Evolutionary conservation across 2,888 invertebrate genomes (phyloP).

Genomic region (Ormia ochracea): DNA sequence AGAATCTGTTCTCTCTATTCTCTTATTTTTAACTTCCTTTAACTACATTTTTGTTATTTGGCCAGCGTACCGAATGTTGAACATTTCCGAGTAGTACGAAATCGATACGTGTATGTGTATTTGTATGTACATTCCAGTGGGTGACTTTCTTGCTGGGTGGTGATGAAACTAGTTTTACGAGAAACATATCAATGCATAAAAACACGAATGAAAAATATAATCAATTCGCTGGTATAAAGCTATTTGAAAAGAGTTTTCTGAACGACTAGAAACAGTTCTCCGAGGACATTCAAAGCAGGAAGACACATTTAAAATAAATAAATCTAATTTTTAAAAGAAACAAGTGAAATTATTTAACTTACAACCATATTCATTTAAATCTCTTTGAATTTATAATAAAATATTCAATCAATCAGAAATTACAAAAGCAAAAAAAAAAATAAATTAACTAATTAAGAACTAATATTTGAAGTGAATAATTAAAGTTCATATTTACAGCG

Average conservation of each 20-base stretch:
- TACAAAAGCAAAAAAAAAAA: neutral
- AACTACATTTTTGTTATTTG: neutral
- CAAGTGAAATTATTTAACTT: slow-evolving; percentile 43
- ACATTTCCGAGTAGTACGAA: slow-evolving; percentile 16
- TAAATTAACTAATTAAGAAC: neutral
- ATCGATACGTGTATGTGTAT: slow-evolving; percentile 36
- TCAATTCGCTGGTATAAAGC: slow-evolving; percentile 57
- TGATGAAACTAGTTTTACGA: slow-evolving; percentile 33
- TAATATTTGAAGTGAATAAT: neutral
- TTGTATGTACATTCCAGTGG: slow-evolving; percentile 42
- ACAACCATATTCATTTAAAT: neutral
- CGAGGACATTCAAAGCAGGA: slow-evolving; percentile 59
- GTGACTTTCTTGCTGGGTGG: slow-evolving; percentile 49
- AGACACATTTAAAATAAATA: slow-evolving; percentile 41
- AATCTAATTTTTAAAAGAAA: slow-evolving; percentile 34
- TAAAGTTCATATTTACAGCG: slow-evolving; percentile 8
- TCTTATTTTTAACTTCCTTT: neutral
- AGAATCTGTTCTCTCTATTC: neutral
- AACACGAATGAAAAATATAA: slow-evolving; percentile 28
- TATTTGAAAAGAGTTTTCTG: slow-evolving; percentile 58
- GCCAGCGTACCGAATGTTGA: slow-evolving; percentile 20
- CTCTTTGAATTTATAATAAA: slow-evolving; percentile 21
- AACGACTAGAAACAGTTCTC: slow-evolving; percentile 60
- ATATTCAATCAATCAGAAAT: no score
- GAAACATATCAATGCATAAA: slow-evolving; percentile 15